Evolutionary conservation across 1,140 invertebrate species (phyloP).

Genomic region (Trissolcus basalis): DNA sequence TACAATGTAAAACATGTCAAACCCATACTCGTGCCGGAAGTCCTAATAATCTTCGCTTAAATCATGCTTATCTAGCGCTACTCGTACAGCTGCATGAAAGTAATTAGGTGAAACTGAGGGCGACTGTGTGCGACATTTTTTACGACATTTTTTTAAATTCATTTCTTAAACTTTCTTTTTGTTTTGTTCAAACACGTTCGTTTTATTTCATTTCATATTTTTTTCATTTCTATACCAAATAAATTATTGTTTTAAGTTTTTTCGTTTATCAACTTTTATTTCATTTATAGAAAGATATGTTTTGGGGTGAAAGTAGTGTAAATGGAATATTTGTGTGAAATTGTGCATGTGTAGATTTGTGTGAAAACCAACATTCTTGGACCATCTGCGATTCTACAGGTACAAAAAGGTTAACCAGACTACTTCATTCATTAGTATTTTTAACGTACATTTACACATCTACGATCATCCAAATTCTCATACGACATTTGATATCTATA

Average conservation of each 20-base stretch:
- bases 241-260: not conserved
- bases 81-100: slow-evolving; percentile 42
- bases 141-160: slow-evolving; percentile 11
- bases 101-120: slow-evolving; percentile 39
- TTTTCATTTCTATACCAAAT: slow-evolving; percentile 22
- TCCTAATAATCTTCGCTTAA: slow-evolving; percentile 66
- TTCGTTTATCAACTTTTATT: too few relatives aligned
- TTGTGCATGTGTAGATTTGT: too few relatives aligned
- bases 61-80: slow-evolving; percentile 61
- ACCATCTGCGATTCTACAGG: too few relatives aligned
- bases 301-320: too few relatives aligned
- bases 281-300: too few relatives aligned
- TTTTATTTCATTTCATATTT: slow-evolving; percentile 15
- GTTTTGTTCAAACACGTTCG: too few relatives aligned
- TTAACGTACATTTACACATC: slow-evolving; percentile 32
- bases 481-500: slow-evolving; percentile 6
- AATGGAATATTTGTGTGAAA: too few relatives aligned
- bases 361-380: too few relatives aligned
- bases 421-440: not conserved
- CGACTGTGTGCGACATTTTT: slow-evolving; percentile 45
- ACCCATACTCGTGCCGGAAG: slow-evolving; percentile 17
- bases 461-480: slow-evolving; percentile 28
- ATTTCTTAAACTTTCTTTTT: too few relatives aligned
- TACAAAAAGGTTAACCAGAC: too few relatives aligned
- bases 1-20: slow-evolving; percentile 4